Percentiles rank a stretch among this genome's conserved stretches.
Conservation (phyloP, 2,888 invertebrate species). For the Neoscelio sp. region DNA sequence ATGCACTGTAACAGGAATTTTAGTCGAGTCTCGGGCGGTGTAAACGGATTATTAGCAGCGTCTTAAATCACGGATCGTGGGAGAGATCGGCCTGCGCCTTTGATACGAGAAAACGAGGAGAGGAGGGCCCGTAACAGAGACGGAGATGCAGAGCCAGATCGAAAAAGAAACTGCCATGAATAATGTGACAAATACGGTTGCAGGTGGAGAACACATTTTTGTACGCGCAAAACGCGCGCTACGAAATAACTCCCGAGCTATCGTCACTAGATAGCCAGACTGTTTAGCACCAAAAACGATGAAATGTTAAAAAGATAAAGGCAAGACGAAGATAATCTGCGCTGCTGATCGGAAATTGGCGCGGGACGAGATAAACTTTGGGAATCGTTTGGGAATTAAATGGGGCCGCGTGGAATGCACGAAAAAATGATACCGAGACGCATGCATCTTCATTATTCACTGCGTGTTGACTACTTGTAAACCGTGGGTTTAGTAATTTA, state of each 20-base stretch:
- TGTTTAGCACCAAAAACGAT: conserved; percentile 54
- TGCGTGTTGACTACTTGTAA: conserved; percentile 31
- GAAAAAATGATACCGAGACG: conserved; percentile 54
- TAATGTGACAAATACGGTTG: conserved; percentile 65
- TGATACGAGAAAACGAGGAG: conserved; percentile 26
- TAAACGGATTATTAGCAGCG: conserved; percentile 62
- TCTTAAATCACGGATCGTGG: conserved; percentile 68
- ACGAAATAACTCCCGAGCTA: conserved; percentile 57
- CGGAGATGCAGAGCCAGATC: too few species aligned
- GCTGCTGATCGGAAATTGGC: conserved; percentile 63
- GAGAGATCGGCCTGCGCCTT: conserved; percentile 51
- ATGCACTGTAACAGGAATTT: conserved; percentile 59
- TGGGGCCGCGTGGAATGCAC: conserved; percentile 39
- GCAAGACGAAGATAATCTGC: conserved; percentile 57
- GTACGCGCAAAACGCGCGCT: conserved; percentile 44
- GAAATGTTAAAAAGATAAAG: conserved; percentile 52
- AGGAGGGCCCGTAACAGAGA: too few species aligned
- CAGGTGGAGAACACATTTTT: conserved; percentile 56
- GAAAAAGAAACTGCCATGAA: conserved; percentile 40
- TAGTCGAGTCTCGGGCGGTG: too few species aligned
- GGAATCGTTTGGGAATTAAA: conserved; percentile 45
- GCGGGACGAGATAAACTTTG: conserved; percentile 43
- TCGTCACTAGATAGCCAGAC: conserved; percentile 64
- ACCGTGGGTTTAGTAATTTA: too few species aligned
- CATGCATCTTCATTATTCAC: conserved; percentile 58